Percentiles rank a stretch among this genome's conserved stretches.
Evolutionary conservation across 2,797 vertebrate genomes (phyloP).

Genomic region (Sebastes umbrosus): DNA sequence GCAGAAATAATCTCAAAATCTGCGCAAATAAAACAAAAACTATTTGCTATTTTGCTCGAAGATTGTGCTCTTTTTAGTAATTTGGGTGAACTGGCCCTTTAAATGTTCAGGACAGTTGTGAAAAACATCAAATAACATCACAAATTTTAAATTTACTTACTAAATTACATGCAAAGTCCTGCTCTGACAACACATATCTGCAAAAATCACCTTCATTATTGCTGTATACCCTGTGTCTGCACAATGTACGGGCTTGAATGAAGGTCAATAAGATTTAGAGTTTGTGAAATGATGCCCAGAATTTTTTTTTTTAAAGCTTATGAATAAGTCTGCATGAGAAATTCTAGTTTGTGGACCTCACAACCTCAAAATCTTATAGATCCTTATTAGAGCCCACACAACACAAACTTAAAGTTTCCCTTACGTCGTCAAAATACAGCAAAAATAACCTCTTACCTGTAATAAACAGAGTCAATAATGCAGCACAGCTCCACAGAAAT

Average conservation of each 20-base stretch:
- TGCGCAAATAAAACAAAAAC: not conserved
- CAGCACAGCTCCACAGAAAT: constrained; percentile 36
- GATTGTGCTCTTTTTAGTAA: too few relatives aligned
- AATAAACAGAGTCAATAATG: constrained; percentile 29
- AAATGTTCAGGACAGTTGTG: not conserved
- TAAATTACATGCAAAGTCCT: not conserved
- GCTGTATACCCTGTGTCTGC: not conserved
- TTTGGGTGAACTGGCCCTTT: not conserved
- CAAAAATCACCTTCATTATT: not conserved
- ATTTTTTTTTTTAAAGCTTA: not conserved
- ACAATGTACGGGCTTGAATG: not conserved
- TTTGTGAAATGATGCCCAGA: not conserved
- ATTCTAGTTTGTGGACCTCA: not conserved
- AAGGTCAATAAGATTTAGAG: not conserved
- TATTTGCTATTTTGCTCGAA: not conserved
- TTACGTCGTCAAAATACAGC: not conserved
- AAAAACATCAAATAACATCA: not conserved
- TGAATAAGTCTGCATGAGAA: not conserved
- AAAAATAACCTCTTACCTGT: constrained; percentile 37
- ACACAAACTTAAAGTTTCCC: not conserved
- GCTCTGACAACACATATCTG: not conserved
- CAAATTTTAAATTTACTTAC: not conserved
- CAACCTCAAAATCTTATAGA: not conserved
- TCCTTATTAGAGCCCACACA: not conserved
- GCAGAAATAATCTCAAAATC: not conserved